Base-by-base conservation (phyloP, 2,888 invertebrate genomes). In the Drosophila cracens region DNA sequence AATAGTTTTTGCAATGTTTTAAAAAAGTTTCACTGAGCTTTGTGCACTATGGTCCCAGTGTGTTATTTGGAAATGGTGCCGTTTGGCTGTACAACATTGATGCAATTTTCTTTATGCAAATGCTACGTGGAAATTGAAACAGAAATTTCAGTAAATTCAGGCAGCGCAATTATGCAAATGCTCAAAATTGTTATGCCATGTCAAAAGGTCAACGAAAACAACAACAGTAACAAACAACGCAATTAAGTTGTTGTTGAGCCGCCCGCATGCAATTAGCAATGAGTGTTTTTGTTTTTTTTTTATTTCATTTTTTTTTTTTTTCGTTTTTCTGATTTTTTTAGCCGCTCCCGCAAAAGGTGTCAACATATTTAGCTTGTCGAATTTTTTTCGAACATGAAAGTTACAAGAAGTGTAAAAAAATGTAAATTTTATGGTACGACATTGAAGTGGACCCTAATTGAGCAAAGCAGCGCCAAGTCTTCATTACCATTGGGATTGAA, bases 231-330 rank as follows among this genome's bases (percentile, higher is more conserved):
- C 56, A 62, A 73, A 69, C 88, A 77, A 70, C 62, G 87, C 82
- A 87, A 90, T 87, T 87, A 89, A 87, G 84, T 81, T 70, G 79
- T 76, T 88, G 58, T 64, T 79, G 82, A 77, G 89, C 85, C 84
- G 71, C 79, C 81, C 80, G 59, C 83, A 82, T 67, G 88, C 85
- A 85, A 85, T 85, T 85, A 85, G 90, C 80, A 76, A 64, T 61
- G 67, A 69, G 66, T 77, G 78, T 70, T 89, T 82, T 52, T 51
- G 54, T 48, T 40, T 31, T 49, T 57, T 3, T n/a, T n/a, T n/a
- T n/a, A n/a, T n/a, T n/a, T n/a, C n/a, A n/a, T n/a, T n/a, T 16
- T 53, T 5, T 2, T 25, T 36, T 38, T 38, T 38, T 18, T 18
- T 18, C 38, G 18, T 38, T 18, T 18, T 38, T 38, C 4, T 18